Base-by-base conservation (phyloP, 2,797 vertebrate genomes). In the Nannoperca obscura region DNA sequence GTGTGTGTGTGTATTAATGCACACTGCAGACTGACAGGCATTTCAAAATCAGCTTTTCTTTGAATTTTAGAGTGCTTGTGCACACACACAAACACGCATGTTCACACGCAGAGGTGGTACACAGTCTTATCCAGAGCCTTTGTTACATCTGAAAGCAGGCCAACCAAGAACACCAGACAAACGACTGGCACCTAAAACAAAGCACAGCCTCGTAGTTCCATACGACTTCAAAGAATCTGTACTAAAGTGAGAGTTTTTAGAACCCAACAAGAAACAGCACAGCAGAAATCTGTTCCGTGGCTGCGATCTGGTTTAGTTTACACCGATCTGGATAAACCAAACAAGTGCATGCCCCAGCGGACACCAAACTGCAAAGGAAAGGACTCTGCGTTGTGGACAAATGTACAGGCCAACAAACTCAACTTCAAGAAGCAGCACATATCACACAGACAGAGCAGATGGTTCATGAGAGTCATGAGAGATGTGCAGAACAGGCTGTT, bases 271-370 rank as follows among this genome's bases (percentile, higher is more conserved):
- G 17, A 15, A 71, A 32, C 32, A 63, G 17, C 62, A 64, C 54
- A 57, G 9, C 15, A 40, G 30, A 40, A 74, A 80, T 77, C 61
- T 65, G 52, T n/a, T 38, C 47, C 13, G 7, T 60, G 46, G 62
- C 52, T n/a, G n/a, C n/a, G n/a, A n/a, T n/a, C n/a, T n/a, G n/a
- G n/a, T n/a, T n/a, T n/a, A n/a, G n/a, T n/a, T n/a, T n/a, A 0
- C 34, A 40, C 27, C 9, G 22, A 73, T 74, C 72, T 61, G 40
- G 38, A 66, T 52, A 71, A 66, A 38, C 14, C 75, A 84, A 66
- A 76, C 61, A 71, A 54, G 19, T 27, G 42, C 19, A 19, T 22
- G 42, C 53, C 47, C n/a, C 63, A 24, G 49, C 2, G 7, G 34
- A 46, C 57, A n/a, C 3, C 61, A 50, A 38, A 27, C 7, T 52